Evolutionary conservation across 2,113 vertebrate genomes (phyloP).

Genomic region (Cryptotis parvus): DNA sequence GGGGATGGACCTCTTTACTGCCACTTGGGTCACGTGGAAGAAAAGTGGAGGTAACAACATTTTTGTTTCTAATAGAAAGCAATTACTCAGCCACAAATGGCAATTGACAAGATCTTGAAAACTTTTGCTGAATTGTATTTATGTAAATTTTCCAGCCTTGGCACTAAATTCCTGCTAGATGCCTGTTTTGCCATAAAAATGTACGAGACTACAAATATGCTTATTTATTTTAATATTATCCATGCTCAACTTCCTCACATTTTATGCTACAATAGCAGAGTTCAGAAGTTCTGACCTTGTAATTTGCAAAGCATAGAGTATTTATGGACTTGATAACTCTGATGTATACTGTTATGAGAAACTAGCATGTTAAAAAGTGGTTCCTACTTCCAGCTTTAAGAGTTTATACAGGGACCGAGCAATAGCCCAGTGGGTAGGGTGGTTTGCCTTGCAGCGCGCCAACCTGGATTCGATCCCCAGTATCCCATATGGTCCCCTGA

Average conservation of each 20-base stretch:
- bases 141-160: neutral
- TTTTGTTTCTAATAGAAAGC: slow-evolving; percentile 18
- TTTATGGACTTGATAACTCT: neutral
- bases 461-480: too few relatives aligned
- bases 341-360: neutral
- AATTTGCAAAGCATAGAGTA: neutral
- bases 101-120: neutral
- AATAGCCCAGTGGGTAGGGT: too few relatives aligned
- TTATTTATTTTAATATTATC: neutral
- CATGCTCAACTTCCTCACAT: neutral
- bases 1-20: neutral
- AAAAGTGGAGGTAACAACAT: neutral
- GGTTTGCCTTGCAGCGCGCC: too few relatives aligned
- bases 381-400: neutral
- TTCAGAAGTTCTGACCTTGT: neutral
- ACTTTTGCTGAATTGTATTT: neutral
- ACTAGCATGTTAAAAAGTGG: neutral
- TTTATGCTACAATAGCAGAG: neutral
- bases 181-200: neutral
- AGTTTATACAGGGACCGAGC: too few relatives aligned
- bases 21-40: neutral
- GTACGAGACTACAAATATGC: neutral
- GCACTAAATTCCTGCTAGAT: neutral
- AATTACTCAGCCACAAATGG: too few relatives aligned
- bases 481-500: too few relatives aligned